Evolutionary conservation across 2,113 vertebrate species (phyloP), one percentile per base, ranked within the genome.

Genomic region (Coregonus clupeaformis): DNA sequence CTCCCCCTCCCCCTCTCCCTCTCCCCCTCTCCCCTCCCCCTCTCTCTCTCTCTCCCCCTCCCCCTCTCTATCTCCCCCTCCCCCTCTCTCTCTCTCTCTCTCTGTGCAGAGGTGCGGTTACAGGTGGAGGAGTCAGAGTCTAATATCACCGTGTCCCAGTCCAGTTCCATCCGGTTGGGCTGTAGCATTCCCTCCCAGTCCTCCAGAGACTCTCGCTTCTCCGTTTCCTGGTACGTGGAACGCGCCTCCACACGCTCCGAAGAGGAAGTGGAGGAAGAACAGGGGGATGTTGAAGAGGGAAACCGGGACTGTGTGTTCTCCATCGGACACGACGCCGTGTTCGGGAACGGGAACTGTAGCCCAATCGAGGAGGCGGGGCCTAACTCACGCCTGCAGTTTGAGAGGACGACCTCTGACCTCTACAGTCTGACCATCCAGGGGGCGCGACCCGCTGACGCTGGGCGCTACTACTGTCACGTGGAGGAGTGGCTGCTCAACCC

Each of bases 401-500:
- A 97, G 89, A 94, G 95, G 80, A 91, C 94, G 7, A 94, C 95
- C 0, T 93, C 94, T 0, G 90, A 95, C 72, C 92, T 95, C 1
- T 99, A 96, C 92, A 94, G 95, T 25, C 91, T 99, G 88, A 96
- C 96, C 0, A 94, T 99, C 76, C 95, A 96, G 47, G 93, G 89
- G 36, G 95, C 95, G 0, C 88, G 88, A 0, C 80, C 91, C 0
- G 87, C 80, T 0, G 98, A 99, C 74, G 88, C 94, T 0, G 98
- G 97, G 0, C 95, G 94, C 69, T 99, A 98, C 90, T 96, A 95
- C 0, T 99, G 98, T 78, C 95, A 71, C 0, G 96, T 98, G 9
- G 96, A 97, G 88, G 98, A 99, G 82, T 99, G 98, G 98, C 91
- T 99, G 45, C 94, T 92, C 0, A 94, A 95, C 84, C 96, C 98